phyloP scores from a whole-genome alignment of 1,140 invertebrate genomes.

The Neodiprion pinetum region DNA sequence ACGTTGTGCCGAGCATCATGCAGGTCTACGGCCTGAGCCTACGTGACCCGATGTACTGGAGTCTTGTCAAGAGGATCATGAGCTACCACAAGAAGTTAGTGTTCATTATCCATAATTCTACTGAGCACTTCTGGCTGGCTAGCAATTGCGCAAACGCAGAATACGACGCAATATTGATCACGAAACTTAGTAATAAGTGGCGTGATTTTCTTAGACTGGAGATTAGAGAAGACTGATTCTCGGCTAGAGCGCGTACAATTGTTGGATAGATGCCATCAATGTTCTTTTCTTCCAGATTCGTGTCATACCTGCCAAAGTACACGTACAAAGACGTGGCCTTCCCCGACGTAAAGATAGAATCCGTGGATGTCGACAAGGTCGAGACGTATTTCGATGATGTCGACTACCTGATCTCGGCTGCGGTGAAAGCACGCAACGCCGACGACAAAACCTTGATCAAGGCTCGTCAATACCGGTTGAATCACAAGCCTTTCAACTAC shows the following conservation, averaged over 20 bases:
- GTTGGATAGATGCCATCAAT: background rate
- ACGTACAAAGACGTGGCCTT: conserved; percentile 19
- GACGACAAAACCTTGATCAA: conserved; percentile 52
- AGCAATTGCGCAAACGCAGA: too few species aligned
- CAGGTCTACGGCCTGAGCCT: conserved; percentile 53
- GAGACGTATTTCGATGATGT: conserved; percentile 48
- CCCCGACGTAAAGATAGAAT: too few species aligned
- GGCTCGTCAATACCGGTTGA: conserved; percentile 62
- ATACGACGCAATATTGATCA: background rate
- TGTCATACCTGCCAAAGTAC: conserved; percentile 50
- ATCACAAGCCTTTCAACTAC: conserved; percentile 72
- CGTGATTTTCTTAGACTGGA: background rate
- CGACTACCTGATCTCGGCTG: conserved; percentile 55
- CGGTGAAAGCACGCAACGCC: conserved; percentile 54
- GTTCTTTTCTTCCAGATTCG: conserved; percentile 42
- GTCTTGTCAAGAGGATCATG: conserved; percentile 59
- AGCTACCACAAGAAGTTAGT: conserved; percentile 57
- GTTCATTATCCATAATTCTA: conserved; percentile 23
- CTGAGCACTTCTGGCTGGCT: background rate
- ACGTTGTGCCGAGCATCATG: conserved; percentile 51
- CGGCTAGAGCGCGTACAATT: background rate
- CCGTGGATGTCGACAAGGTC: too few species aligned
- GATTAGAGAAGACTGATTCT: background rate
- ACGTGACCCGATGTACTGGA: conserved; percentile 63
- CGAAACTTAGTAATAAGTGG: background rate